Evolutionary conservation across 1,140 invertebrate species (phyloP).

Genomic region (Hycleus cichorii): DNA sequence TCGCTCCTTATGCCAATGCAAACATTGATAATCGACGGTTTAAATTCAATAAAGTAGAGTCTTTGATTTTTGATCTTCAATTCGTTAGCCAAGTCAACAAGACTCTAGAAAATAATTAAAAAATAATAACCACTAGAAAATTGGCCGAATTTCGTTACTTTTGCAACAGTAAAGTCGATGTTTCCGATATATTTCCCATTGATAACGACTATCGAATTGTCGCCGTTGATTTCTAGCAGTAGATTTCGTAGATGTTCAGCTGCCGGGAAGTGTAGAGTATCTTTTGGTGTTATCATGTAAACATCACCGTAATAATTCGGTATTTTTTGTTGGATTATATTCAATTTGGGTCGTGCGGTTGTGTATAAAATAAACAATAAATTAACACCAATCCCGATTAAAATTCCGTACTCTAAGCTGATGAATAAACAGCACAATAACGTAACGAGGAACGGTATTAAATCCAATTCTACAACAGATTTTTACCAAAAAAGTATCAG

Average conservation of each 20-base stretch:
- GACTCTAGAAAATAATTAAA: background rate
- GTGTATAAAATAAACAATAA: slow-evolving; percentile 60
- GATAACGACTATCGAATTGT: slow-evolving; percentile 46
- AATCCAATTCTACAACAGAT: slow-evolving; percentile 50
- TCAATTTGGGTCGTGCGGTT: slow-evolving; percentile 53
- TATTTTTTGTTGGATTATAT: slow-evolving; percentile 36
- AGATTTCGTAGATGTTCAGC: slow-evolving; percentile 55
- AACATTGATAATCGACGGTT: slow-evolving; percentile 16
- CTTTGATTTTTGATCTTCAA: slow-evolving; percentile 30
- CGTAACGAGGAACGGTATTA: slow-evolving; percentile 56
- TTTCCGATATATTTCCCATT: slow-evolving; percentile 52
- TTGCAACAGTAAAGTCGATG: slow-evolving; percentile 57
- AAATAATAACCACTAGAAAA: background rate
- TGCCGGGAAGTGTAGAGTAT: slow-evolving; percentile 57
- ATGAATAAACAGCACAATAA: slow-evolving; percentile 53
- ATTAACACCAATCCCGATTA: slow-evolving; percentile 59
- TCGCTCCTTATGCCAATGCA: slow-evolving; percentile 11
- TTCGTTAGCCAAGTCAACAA: slow-evolving; percentile 23
- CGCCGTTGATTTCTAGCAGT: slow-evolving; percentile 37
- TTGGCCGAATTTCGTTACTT: slow-evolving; percentile 37
- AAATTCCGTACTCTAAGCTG: slow-evolving; percentile 67
- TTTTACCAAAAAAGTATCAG: slow-evolving; percentile 8
- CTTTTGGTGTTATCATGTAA: slow-evolving; percentile 51
- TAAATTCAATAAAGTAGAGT: slow-evolving; percentile 37
- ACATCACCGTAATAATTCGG: slow-evolving; percentile 24